Percentiles rank a stretch among this genome's conserved stretches.
Evolutionary conservation across 1,140 invertebrate genomes (phyloP).

Genomic region (Mamestra configurata): DNA sequence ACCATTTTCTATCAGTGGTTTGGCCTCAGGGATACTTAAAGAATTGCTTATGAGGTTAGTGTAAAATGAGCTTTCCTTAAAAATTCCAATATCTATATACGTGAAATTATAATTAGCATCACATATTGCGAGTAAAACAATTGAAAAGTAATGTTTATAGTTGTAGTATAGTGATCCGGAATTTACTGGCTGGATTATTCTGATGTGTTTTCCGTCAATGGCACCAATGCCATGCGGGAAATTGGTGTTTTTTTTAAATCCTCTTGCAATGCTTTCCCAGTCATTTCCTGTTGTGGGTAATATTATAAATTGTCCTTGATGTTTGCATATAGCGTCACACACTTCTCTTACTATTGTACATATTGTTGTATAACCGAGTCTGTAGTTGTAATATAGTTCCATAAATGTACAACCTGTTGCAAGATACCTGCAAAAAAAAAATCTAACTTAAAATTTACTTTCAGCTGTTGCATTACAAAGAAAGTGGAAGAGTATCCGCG

Average conservation of each 20-base stretch:
- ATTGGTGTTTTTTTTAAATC: background rate
- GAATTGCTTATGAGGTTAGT: too few relatives aligned
- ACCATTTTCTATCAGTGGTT: too few relatives aligned
- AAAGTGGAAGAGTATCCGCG: background rate
- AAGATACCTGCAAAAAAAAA: background rate
- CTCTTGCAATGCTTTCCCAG: background rate
- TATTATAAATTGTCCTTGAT: conserved; percentile 1
- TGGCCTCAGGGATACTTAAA: too few relatives aligned
- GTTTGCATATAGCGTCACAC: background rate
- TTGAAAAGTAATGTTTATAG: too few relatives aligned
- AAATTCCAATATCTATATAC: too few relatives aligned
- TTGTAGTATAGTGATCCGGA: too few relatives aligned
- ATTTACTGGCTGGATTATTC: too few relatives aligned
- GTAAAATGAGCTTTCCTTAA: too few relatives aligned
- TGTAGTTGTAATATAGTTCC: background rate
- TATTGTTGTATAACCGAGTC: background rate
- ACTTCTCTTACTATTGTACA: background rate
- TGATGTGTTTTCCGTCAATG: background rate
- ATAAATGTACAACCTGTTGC: background rate
- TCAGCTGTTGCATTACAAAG: background rate
- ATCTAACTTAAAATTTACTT: background rate
- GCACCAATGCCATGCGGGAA: background rate
- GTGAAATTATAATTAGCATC: too few relatives aligned
- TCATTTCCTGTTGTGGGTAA: background rate
- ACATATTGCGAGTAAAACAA: too few relatives aligned